These are phyloP conservation scores for Umimayanthus kanabou DNA, from an alignment of 92 coral and sea anemone genomes.

Conservation along the genomic window DNA sequence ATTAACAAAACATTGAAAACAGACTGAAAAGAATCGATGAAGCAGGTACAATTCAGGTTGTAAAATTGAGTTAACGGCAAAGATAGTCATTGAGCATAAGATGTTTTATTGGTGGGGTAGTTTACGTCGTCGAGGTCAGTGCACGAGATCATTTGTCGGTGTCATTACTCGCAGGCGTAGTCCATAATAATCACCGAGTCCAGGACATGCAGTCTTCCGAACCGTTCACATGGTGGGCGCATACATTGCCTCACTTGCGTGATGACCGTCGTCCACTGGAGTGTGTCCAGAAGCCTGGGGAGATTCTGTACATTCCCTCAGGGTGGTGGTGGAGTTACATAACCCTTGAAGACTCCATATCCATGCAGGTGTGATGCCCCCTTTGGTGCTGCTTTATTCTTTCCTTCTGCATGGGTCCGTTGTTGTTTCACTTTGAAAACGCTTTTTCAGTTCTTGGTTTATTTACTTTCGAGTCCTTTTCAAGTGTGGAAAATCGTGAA, in stretches of 20 bases:
- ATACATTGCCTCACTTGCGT: conserved; percentile 74
- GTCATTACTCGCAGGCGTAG: conserved; percentile 46
- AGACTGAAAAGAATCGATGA: no score
- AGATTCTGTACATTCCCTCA: conserved; percentile 80
- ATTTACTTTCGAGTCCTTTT: no score
- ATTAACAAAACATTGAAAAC: no score
- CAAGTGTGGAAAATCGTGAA: no score
- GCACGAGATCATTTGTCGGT: background rate
- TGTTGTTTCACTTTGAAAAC: no score
- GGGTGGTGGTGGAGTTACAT: conserved; percentile 94
- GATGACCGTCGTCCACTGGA: conserved; percentile 70
- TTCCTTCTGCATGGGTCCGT: no score
- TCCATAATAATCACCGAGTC: conserved; percentile 64
- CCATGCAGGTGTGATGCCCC: conserved; percentile 57
- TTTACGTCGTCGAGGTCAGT: background rate
- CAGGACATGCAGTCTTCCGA: conserved; percentile 73
- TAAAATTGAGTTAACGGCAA: no score
- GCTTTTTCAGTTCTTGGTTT: no score
- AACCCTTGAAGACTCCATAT: conserved; percentile 70
- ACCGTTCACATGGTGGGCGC: conserved; percentile 81
- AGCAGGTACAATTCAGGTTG: no score
- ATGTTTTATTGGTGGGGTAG: background rate
- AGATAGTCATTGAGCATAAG: no score
- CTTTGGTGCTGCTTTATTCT: background rate
- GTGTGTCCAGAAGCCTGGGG: conserved; percentile 80